Evolutionary conservation across 2,888 invertebrate species (phyloP), one percentile per base, ranked within the genome.

Genomic region (Cheilosia urbana): DNA sequence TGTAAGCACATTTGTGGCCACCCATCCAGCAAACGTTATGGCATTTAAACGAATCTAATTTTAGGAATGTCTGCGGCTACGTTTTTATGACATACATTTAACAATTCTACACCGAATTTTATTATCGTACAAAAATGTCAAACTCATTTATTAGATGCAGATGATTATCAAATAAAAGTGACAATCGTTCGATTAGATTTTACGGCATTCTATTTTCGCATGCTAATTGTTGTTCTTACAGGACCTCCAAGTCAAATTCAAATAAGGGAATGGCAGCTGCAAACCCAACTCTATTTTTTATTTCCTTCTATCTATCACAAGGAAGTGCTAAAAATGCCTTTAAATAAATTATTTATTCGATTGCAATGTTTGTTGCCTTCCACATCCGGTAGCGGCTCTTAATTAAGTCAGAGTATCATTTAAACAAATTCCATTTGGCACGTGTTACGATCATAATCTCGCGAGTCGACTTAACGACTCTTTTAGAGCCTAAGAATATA

Each of bases 371-470:
- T 15, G 66, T 63, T 57, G 60, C 17, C 58, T 30, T 57, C 51
- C 21, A 84, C 69, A 75, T 75, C 63, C 63, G 72, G 45, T 42
- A 63, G 34, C 58, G 62, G 72, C 21, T 49, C 45, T 60, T 51
- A 62, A 82, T 62, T 69, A 71, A 78, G 34, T 55, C 19, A 66
- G n/a, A 40, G 17, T 42, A 3, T 60, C 69, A 78, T 57, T 71
- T 66, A 79, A 71, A 49, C 69, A 77, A 68, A 73, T 73, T 45
- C 58, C 47, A 62, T 71, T 75, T 75, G 79, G 79, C 84, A 66
- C 84, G 84, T 84, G 79, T 60, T 75, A 71, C 13, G 78, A 83
- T 78, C n/a, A 55, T 40, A 60, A 76, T 84, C 69, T 65, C 21
- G 58, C 5, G 45, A 62, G 24, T 7, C 49, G 13, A 62, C 40